Evolutionary conservation across 2,797 vertebrate genomes (phyloP).

Genomic region (Hemitrygon akajei): DNA sequence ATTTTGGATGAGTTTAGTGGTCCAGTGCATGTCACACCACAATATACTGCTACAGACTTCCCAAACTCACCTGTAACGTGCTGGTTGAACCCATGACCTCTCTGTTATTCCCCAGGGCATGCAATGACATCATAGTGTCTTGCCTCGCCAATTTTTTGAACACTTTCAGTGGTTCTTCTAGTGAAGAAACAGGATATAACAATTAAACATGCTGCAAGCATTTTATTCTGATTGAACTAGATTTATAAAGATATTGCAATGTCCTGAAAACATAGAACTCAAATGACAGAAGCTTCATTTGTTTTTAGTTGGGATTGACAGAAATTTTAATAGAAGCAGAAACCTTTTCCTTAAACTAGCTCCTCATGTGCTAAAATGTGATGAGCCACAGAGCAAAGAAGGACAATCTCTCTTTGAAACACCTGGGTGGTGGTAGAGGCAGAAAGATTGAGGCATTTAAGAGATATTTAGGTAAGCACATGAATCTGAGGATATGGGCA

Average conservation of each 20-base stretch:
- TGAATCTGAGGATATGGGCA: too few species aligned
- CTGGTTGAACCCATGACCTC: conserved; percentile 70
- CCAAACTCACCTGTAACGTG: conserved; percentile 64
- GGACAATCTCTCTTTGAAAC: not conserved
- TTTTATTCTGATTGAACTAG: not conserved
- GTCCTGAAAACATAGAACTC: not conserved
- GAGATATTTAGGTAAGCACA: too few species aligned
- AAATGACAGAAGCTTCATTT: not conserved
- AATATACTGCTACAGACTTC: too few species aligned
- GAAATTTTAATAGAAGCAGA: not conserved
- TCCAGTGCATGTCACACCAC: not conserved
- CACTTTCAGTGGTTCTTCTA: conserved; percentile 61
- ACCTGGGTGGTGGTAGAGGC: too few species aligned
- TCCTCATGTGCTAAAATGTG: not conserved
- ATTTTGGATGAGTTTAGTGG: not conserved
- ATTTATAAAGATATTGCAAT: not conserved
- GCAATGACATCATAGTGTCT: conserved; percentile 56
- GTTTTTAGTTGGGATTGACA: not conserved
- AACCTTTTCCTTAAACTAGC: not conserved
- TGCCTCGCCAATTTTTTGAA: conserved; percentile 55
- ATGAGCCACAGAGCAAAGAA: not conserved
- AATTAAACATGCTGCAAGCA: not conserved
- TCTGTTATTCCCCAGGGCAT: conserved; percentile 62
- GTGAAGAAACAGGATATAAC: conserved; percentile 39
- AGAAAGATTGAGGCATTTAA: too few species aligned